Conservation (phyloP, 2,888 invertebrate species). For the Noctua comes region DNA sequence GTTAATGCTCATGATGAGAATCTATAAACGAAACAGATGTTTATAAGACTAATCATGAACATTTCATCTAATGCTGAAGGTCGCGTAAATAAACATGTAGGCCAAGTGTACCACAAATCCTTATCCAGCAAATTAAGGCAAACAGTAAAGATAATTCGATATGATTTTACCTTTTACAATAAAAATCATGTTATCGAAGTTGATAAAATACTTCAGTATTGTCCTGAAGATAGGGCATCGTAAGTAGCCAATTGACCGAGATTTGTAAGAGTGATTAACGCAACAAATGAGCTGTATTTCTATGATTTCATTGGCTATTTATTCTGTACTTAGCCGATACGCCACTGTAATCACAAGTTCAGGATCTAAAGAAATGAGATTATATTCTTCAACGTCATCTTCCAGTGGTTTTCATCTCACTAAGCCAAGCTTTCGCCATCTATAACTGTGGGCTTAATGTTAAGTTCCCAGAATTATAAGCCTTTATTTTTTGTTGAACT, state of each 20-base stretch:
- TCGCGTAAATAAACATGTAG: conserved; percentile 36
- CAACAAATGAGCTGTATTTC: conserved; percentile 22
- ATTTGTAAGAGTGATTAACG: conserved; percentile 62
- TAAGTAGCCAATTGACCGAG: conserved; percentile 74
- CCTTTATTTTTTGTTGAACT: neutral
- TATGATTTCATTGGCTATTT: conserved; percentile 27
- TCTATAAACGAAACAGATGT: neutral
- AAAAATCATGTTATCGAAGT: conserved; percentile 30
- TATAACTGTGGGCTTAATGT: neutral
- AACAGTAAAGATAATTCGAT: conserved; percentile 42
- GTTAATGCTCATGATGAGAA: neutral
- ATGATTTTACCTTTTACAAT: conserved; percentile 47
- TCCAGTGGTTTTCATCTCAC: neutral
- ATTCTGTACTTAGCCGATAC: conserved; percentile 19
- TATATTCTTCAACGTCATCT: neutral
- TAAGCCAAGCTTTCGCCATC: neutral
- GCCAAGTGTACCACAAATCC: conserved; percentile 35
- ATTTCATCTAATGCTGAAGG: conserved; percentile 41
- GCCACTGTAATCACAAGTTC: neutral
- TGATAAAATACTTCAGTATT: conserved; percentile 52
- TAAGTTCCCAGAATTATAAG: neutral
- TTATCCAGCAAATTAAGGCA: conserved; percentile 36
- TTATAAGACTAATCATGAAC: neutral
- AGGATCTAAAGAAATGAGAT: conserved; percentile 7
- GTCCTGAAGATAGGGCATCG: conserved; percentile 57